Conservation (phyloP, 2,888 invertebrate species). For the Diarsia brunnea region DNA sequence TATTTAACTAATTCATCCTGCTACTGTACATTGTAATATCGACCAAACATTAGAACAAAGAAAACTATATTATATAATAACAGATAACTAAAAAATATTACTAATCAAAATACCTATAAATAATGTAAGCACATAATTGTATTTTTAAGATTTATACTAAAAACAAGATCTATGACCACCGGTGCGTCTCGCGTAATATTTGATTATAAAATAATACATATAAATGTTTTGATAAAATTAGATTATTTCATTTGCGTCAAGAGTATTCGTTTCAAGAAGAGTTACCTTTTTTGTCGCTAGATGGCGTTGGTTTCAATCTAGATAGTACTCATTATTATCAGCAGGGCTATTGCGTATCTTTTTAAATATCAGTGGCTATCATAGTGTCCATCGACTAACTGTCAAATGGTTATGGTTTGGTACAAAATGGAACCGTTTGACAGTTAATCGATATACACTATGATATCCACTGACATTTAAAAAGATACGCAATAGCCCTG, state of each 20-base stretch:
- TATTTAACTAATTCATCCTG: neutral
- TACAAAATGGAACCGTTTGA: too few species aligned
- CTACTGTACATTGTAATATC: neutral
- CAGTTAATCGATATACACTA: too few species aligned
- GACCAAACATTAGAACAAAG: neutral
- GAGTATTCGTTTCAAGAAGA: conserved; percentile 38
- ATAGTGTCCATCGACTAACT: too few species aligned
- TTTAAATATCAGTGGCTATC: too few species aligned
- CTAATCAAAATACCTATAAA: neutral
- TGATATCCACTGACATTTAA: too few species aligned
- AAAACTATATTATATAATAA: neutral
- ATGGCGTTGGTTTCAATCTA: conserved; percentile 5
- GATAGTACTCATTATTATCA: neutral
- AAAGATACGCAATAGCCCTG: too few species aligned
- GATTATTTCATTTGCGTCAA: conserved; percentile 39
- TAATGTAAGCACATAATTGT: neutral
- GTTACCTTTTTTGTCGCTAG: conserved; percentile 8
- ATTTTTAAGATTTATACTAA: neutral
- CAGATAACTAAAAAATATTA: neutral
- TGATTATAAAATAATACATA: conserved; percentile 61
- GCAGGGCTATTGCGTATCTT: too few species aligned
- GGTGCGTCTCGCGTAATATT: conserved; percentile 57
- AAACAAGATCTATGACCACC: conserved; percentile 35
- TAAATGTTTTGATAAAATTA: conserved; percentile 59
- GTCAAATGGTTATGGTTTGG: too few species aligned